A percentile compares a stretch with the other conserved stretches of the same genome.
These are phyloP conservation scores for Esox niger DNA, from an alignment of 2,113 vertebrate genomes.

Conservation along the genomic window DNA sequence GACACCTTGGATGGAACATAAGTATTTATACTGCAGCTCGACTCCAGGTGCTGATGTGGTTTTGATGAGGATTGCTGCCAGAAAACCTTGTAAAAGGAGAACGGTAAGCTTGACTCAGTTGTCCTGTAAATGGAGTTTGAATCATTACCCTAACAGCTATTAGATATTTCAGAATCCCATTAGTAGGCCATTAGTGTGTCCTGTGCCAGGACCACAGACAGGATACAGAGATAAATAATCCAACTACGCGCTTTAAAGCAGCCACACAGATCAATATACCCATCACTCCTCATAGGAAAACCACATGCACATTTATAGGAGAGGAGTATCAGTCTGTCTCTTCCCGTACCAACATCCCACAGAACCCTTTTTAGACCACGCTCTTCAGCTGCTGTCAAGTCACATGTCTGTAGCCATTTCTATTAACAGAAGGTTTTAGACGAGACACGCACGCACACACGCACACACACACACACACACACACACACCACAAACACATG, in stretches of 20 bases:
- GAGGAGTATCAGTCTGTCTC: conserved; percentile 6
- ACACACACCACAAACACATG: background rate
- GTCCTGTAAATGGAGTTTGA: background rate
- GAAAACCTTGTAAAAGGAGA: too few species aligned
- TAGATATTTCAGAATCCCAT: conserved; percentile 21
- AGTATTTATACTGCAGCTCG: conserved; percentile 34
- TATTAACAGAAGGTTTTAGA: conserved; percentile 5
- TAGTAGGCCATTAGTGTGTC: conserved; percentile 8
- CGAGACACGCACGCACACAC: background rate
- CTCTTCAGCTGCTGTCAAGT: conserved; percentile 15
- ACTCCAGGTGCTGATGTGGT: conserved; percentile 20
- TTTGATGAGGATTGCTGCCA: background rate
- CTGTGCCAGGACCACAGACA: background rate
- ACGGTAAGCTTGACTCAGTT: too few species aligned
- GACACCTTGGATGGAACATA: conserved; percentile 24
- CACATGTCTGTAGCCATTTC: background rate
- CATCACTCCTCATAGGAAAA: background rate
- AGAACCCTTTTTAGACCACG: conserved; percentile 31
- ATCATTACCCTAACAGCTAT: conserved; percentile 9
- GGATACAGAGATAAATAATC: conserved; percentile 5
- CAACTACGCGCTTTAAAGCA: background rate
- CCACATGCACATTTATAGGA: conserved; percentile 2
- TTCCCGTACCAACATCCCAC: conserved; percentile 15
- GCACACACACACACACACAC: background rate
- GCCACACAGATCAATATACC: background rate